Evolutionary conservation across 2,888 invertebrate species (phyloP).

Genomic region (Acleris laterana): DNA sequence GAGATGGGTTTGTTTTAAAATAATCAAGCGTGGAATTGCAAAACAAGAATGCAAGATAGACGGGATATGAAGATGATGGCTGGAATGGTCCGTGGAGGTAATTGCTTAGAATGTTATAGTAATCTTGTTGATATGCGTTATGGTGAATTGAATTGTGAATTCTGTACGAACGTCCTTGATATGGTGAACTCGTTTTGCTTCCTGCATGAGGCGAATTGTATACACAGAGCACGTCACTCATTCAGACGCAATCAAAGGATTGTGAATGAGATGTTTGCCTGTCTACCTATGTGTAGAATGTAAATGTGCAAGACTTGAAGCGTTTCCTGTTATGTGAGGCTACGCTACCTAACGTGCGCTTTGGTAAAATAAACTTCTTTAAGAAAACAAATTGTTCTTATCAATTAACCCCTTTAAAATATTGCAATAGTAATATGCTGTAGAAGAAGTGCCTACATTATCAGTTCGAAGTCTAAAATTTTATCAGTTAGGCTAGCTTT

Average conservation of each 20-base stretch:
- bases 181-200: constrained; percentile 75
- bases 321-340: constrained; percentile 67
- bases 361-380: constrained; percentile 7
- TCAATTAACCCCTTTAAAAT: not conserved
- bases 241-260: constrained; percentile 80
- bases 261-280: constrained; percentile 80
- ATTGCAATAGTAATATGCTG: not conserved
- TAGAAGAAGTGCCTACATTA: not conserved
- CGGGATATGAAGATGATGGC: no score
- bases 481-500: constrained; percentile 7
- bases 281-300: constrained; percentile 46
- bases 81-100: no score
- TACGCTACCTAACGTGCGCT: constrained; percentile 30
- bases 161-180: constrained; percentile 77
- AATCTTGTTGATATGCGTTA: constrained; percentile 4
- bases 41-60: not conserved
- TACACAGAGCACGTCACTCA: constrained; percentile 79
- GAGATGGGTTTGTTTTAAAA: constrained; percentile 1
- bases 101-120: not conserved
- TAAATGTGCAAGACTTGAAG: constrained; percentile 54
- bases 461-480: not conserved
- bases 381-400: not conserved
- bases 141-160: constrained; percentile 49
- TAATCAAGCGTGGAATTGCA: constrained; percentile 1
- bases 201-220: constrained; percentile 75